A percentile compares a stretch with the other conserved stretches of the same genome.
phyloP scores from a whole-genome alignment of 2,113 vertebrate genomes.

The Chinchilla lanigera region DNA sequence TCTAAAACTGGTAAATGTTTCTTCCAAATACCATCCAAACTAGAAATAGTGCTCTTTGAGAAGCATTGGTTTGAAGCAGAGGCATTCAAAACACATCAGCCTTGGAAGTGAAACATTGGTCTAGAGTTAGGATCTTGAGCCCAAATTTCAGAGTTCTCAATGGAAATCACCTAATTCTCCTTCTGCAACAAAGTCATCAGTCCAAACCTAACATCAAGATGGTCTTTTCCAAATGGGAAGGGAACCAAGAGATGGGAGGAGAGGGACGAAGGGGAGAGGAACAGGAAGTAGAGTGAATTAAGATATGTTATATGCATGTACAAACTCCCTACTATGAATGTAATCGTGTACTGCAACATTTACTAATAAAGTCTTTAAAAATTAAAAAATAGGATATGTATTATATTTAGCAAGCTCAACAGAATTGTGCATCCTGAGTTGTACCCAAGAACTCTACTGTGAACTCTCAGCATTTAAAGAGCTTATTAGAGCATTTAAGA shows the following conservation, averaged over 20 bases:
- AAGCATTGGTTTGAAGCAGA: neutral
- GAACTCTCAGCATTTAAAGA: neutral
- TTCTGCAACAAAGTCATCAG: neutral
- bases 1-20: neutral
- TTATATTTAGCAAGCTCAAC: neutral
- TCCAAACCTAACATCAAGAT: neutral
- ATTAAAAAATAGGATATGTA: neutral
- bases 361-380: neutral
- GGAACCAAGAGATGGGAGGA: neutral
- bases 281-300: neutral
- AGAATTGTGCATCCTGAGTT: neutral
- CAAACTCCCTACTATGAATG: neutral
- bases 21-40: neutral
- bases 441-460: neutral
- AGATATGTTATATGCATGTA: neutral
- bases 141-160: neutral
- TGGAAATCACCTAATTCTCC: neutral
- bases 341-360: neutral
- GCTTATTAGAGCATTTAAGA: neutral
- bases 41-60: neutral
- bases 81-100: neutral
- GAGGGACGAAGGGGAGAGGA: neutral
- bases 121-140: neutral
- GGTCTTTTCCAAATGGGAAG: neutral
- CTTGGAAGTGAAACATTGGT: neutral